These are phyloP conservation scores for Agonopterix alstromeriana DNA, from an alignment of 2,888 invertebrate species.

Conservation along the genomic window DNA sequence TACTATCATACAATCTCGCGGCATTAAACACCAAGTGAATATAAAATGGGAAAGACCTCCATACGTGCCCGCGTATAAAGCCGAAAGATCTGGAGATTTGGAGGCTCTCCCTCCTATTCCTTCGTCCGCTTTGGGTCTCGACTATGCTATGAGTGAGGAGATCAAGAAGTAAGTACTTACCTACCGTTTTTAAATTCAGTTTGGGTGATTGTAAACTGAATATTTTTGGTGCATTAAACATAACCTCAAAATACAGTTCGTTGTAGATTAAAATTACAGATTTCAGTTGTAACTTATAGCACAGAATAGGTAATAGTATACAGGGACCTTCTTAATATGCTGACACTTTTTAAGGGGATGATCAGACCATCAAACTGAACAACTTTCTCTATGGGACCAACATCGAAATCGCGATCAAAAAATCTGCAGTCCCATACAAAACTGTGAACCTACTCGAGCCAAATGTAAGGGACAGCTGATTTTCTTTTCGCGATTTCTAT, in stretches of 20 bases:
- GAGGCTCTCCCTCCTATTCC: conserved; percentile 74
- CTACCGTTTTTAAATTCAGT: background rate
- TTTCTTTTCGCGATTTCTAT: too few relatives aligned
- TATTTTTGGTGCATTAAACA: background rate
- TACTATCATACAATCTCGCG: conserved; percentile 60
- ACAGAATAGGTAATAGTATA: too few relatives aligned
- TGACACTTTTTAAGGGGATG: too few relatives aligned
- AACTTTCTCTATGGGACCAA: too few relatives aligned
- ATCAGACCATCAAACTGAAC: too few relatives aligned
- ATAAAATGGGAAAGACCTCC: conserved; percentile 88
- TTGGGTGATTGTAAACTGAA: background rate
- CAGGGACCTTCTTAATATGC: too few relatives aligned
- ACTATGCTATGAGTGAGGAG: conserved; percentile 80
- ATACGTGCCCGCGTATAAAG: conserved; percentile 79
- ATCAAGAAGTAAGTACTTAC: conserved; percentile 78
- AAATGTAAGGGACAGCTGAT: too few relatives aligned
- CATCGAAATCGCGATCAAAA: too few relatives aligned
- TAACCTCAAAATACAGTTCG: background rate
- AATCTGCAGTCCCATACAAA: too few relatives aligned
- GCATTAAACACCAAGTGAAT: conserved; percentile 82
- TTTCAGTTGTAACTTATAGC: too few relatives aligned
- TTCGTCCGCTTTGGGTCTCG: conserved; percentile 57
- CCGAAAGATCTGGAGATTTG: conserved; percentile 84
- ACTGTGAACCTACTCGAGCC: too few relatives aligned
- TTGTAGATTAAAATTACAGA: too few relatives aligned